phyloP scores from a whole-genome alignment of 2,797 vertebrate species.

The Picus viridis region DNA sequence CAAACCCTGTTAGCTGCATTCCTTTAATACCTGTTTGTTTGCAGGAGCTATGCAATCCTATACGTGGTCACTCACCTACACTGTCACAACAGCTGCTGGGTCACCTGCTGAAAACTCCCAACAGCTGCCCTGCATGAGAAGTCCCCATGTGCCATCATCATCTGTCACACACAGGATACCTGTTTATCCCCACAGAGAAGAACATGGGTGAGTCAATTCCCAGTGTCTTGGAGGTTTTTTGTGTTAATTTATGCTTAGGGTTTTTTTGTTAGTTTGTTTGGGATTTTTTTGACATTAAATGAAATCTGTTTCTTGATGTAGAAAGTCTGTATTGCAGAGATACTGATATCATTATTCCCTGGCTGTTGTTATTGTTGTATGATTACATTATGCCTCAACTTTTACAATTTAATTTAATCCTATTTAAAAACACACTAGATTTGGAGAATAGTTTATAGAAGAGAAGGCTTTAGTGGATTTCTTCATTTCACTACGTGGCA shows the following conservation, averaged over 20 bases:
- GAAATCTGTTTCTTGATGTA: background rate
- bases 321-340: background rate
- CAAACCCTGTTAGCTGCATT: background rate
- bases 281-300: background rate
- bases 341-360: background rate
- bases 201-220: slow-evolving; percentile 87
- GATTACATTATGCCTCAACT: background rate
- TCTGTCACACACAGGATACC: slow-evolving; percentile 92
- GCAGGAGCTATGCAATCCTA: slow-evolving; percentile 99
- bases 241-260: background rate
- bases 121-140: slow-evolving; percentile 95
- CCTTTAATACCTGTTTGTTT: slow-evolving; percentile 39
- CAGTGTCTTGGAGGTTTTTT: background rate
- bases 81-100: slow-evolving; percentile 95
- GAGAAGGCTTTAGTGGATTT: background rate
- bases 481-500: background rate
- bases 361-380: background rate
- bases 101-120: slow-evolving; percentile 89
- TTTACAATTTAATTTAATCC: background rate
- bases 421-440: background rate
- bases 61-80: slow-evolving; percentile 99
- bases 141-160: slow-evolving; percentile 84
- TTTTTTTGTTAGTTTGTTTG: no score
- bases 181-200: slow-evolving; percentile 94
- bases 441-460: background rate